Evolutionary conservation across 1,140 invertebrate species (phyloP), one percentile per base, ranked within the genome.

Genomic region (Plectus sambesii): DNA sequence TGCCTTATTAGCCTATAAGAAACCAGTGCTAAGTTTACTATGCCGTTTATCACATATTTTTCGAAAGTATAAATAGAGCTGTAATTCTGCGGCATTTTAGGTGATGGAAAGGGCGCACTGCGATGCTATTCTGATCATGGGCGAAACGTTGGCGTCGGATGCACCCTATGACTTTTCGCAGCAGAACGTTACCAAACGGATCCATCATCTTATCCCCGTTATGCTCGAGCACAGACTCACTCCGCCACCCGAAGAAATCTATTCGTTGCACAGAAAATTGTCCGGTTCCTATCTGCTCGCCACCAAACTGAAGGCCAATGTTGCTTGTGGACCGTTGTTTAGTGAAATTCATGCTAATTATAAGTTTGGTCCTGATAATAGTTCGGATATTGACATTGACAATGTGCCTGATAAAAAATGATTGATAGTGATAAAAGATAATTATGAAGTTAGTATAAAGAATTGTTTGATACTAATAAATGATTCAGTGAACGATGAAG

Each of bases 241-340:
- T 40, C 87, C 94, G 12, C 94, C 94, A 0, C 94, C 94, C 0
- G 90, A 97, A 72, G 92, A 99, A 75, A 88, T 92, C 53, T 99
- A 99, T 72, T 97, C 92, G 0, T 74, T 99, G 2, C 93, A 99
- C 70, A 77, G 94, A 47, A 99, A 99, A 76, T 77, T 99, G 48
- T 93, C 94, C 0, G 94, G 94, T 0, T 81, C 93, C 3, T 99
- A 97, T 74, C 73, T 99, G 25, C 72, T 98, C 0, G 97, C 88
- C 67, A 77, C 87, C 0, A 93, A 94, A 70, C 73, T 99, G 5
- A 80, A 83, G 65, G 81, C 87, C 2, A 79, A 79, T 61, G 79
- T 98, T 49, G 79, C 84, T 53, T 96, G 90, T 70, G 78, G 82
- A 29, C 75, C 79, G 39, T 79, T 94, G 69, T 97, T 96, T 73